Conservation (phyloP, 1,140 invertebrate genomes). For the Scaptomyza hsui region DNA sequence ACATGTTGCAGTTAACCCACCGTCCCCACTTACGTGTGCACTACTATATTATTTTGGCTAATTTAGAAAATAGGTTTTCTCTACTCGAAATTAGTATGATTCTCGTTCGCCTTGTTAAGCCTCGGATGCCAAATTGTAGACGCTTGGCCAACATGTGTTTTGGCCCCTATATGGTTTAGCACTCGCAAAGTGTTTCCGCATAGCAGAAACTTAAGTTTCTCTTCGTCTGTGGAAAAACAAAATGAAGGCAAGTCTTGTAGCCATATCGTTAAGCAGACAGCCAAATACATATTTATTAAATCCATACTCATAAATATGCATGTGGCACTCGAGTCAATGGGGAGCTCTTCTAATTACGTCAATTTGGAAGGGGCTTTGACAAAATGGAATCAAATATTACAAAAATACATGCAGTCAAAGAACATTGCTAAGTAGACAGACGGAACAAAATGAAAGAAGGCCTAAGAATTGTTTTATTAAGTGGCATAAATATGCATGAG, state of each 20-base stretch:
- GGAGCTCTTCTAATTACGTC: conserved; percentile 60
- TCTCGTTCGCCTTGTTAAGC: conserved; percentile 52
- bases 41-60: conserved; percentile 68
- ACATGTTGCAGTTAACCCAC: conserved; percentile 65
- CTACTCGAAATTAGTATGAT: conserved; percentile 66
- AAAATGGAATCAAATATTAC: conserved; percentile 42
- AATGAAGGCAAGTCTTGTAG: conserved; percentile 27
- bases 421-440: conserved; percentile 12
- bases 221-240: conserved; percentile 23
- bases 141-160: conserved; percentile 56
- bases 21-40: conserved; percentile 2
- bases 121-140: conserved; percentile 29
- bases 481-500: conserved; percentile 79
- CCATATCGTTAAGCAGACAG: neutral
- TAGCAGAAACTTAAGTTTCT: too few relatives aligned
- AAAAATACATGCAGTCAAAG: neutral
- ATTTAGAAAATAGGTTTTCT: conserved; percentile 73
- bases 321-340: conserved; percentile 27
- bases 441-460: conserved; percentile 42
- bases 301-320: conserved; percentile 82
- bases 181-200: conserved; percentile 20
- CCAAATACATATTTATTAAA: conserved; percentile 74
- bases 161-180: conserved; percentile 42
- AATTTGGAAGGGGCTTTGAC: conserved; percentile 14
- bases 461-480: conserved; percentile 56